Percentiles rank a stretch among this genome's conserved stretches.
Conservation (phyloP, 2,888 invertebrate genomes). For the Amitus sp. region DNA sequence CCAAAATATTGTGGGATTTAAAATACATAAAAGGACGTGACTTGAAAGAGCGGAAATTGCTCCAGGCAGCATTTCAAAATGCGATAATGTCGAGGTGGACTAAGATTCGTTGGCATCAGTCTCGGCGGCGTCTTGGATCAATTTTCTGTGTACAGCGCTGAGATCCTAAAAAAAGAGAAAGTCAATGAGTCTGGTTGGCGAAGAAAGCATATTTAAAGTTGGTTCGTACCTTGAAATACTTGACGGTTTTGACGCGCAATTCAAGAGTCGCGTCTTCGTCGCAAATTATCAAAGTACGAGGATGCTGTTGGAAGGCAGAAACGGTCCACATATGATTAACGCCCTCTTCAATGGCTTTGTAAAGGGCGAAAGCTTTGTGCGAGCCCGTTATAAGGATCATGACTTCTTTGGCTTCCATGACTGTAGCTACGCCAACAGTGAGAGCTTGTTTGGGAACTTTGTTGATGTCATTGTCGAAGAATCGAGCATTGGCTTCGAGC, state of each 20-base stretch:
- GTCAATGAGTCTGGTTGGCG: constrained; percentile 18
- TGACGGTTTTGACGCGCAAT: constrained; percentile 96
- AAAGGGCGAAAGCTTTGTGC: constrained; percentile 95
- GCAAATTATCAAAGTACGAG: constrained; percentile 90
- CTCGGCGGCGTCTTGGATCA: constrained; percentile 83
- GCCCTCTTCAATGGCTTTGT: constrained; percentile 98
- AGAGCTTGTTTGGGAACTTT: constrained; percentile 96
- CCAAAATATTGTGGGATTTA: no score
- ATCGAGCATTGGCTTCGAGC: constrained; percentile 95
- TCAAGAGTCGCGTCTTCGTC: constrained; percentile 98
- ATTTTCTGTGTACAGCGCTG: constrained; percentile 85
- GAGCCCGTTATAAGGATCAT: constrained; percentile 98
- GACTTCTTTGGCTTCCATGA: constrained; percentile 98
- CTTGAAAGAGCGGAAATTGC: no score
- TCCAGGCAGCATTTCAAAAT: no score
- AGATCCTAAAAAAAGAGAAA: constrained; percentile 72
- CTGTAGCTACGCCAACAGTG: constrained; percentile 98
- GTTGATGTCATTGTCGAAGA: constrained; percentile 92
- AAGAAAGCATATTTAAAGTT: no score
- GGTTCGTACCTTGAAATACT: constrained; percentile 97
- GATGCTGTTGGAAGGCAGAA: constrained; percentile 97
- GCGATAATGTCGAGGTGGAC: no score
- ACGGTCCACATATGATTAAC: constrained; percentile 99
- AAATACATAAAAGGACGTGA: no score
- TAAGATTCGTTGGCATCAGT: no score